Percentiles rank a stretch among this genome's conserved stretches.
phyloP scores from a whole-genome alignment of 2,797 vertebrate genomes.

The Phyllotis vaccarum region DNA sequence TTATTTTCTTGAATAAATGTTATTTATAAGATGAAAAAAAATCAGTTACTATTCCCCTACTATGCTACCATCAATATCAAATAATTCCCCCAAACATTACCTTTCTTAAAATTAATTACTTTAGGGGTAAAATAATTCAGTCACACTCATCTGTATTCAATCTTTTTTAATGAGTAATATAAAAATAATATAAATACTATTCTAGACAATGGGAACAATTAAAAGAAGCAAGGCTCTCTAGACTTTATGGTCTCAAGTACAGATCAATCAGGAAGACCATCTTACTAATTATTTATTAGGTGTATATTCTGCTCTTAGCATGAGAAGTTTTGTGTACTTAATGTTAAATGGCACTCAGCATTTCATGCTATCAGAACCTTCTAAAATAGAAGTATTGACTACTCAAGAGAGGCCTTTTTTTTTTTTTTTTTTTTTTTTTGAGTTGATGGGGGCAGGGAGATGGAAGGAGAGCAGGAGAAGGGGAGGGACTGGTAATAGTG shows the following conservation, averaged over 20 bases:
- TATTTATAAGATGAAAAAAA: slow-evolving; percentile 10
- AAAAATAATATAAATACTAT: neutral
- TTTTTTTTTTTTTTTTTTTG: too few species aligned
- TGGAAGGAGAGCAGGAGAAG: too few species aligned
- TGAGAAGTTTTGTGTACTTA: neutral
- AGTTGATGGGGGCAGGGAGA: too few species aligned
- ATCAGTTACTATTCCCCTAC: neutral
- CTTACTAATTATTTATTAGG: neutral
- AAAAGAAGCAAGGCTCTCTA: neutral
- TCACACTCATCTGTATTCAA: neutral
- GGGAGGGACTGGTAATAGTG: too few species aligned
- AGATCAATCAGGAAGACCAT: neutral
- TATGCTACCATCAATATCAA: neutral
- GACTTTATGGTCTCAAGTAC: neutral
- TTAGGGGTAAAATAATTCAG: neutral
- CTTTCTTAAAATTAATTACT: neutral
- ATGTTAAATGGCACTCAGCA: neutral
- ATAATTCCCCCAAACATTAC: slow-evolving; percentile 13
- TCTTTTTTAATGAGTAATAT: neutral
- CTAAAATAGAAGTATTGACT: too few species aligned
- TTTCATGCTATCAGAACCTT: neutral
- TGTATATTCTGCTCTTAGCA: neutral
- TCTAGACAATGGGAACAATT: neutral
- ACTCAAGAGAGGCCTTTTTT: too few species aligned
- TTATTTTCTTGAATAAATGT: neutral